Evolutionary conservation across 2,888 invertebrate genomes (phyloP).

Genomic region (Pycnomerus fuliginosus): DNA sequence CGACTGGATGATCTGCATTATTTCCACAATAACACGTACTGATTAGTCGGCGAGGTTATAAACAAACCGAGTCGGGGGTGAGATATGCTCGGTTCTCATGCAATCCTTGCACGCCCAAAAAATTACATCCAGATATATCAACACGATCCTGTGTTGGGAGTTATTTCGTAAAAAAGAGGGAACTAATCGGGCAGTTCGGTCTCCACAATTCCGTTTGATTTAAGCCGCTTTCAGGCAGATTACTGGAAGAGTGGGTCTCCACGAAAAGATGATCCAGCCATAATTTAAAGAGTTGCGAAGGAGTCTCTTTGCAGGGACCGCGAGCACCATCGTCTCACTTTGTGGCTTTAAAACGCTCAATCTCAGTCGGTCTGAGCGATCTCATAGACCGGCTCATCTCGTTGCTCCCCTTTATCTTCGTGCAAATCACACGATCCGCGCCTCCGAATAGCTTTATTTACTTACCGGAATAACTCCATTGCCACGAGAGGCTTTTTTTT

Average conservation of each 20-base stretch:
- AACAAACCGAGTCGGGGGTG: constrained; percentile 34
- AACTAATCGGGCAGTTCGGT: not conserved
- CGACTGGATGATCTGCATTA: constrained; percentile 38
- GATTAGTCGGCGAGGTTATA: constrained; percentile 33
- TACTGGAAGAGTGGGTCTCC: constrained; percentile 32
- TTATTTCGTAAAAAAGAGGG: no score
- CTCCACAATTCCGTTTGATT: constrained; percentile 39
- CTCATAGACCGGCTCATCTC: constrained; percentile 21
- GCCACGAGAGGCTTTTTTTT: constrained; percentile 38
- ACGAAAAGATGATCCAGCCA: constrained; percentile 37
- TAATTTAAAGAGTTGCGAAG: constrained; percentile 37
- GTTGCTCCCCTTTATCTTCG: constrained; percentile 38
- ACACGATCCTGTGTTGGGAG: not conserved
- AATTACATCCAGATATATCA: no score
- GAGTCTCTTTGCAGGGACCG: constrained; percentile 20
- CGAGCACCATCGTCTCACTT: constrained; percentile 31
- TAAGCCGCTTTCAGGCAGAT: constrained; percentile 45
- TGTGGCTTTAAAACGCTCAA: constrained; percentile 41
- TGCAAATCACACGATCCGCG: constrained; percentile 44
- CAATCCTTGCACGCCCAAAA: no score
- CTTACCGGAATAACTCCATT: constrained; percentile 47
- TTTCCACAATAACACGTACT: constrained; percentile 41
- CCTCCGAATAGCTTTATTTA: constrained; percentile 46
- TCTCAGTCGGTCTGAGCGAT: constrained; percentile 34
- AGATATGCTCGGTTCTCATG: constrained; percentile 32